Evolutionary conservation across 1,140 invertebrate genomes (phyloP).

Genomic region (Procambarus virginalis): DNA sequence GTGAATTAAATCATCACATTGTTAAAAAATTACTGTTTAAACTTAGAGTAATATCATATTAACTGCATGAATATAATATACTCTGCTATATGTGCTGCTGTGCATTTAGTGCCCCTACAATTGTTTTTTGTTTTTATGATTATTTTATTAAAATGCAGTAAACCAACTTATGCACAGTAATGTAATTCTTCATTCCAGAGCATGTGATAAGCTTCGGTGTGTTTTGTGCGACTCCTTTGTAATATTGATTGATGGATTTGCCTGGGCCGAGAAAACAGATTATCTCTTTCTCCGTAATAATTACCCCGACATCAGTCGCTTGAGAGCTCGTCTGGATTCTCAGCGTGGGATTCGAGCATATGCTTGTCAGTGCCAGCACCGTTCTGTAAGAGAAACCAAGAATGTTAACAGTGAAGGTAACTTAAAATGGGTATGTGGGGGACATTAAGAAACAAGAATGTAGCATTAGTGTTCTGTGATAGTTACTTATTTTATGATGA

Average conservation of each 20-base stretch:
- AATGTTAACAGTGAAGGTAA: background rate
- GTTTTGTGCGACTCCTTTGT: constrained; percentile 35
- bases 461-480: too few relatives aligned
- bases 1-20: too few relatives aligned
- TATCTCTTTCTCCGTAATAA: constrained; percentile 55
- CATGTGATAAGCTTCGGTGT: constrained; percentile 42
- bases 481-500: too few relatives aligned
- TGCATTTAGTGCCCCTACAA: too few relatives aligned
- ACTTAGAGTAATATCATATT: too few relatives aligned
- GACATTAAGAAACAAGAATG: background rate
- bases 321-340: constrained; percentile 47
- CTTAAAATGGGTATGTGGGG: constrained; percentile 52
- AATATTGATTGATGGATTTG: constrained; percentile 38
- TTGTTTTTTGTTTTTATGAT: background rate
- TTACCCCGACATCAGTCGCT: constrained; percentile 33
- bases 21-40: too few relatives aligned
- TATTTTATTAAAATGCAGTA: background rate
- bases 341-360: constrained; percentile 45
- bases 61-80: too few relatives aligned
- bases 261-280: constrained; percentile 17
- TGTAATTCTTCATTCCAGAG: constrained; percentile 9
- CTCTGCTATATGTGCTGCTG: too few relatives aligned
- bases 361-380: constrained; percentile 39
- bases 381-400: constrained; percentile 7
- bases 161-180: background rate